Percentiles rank a stretch among this genome's conserved stretches.
Conservation (phyloP, 2,888 invertebrate species). For the Mesorhabditis belari region DNA sequence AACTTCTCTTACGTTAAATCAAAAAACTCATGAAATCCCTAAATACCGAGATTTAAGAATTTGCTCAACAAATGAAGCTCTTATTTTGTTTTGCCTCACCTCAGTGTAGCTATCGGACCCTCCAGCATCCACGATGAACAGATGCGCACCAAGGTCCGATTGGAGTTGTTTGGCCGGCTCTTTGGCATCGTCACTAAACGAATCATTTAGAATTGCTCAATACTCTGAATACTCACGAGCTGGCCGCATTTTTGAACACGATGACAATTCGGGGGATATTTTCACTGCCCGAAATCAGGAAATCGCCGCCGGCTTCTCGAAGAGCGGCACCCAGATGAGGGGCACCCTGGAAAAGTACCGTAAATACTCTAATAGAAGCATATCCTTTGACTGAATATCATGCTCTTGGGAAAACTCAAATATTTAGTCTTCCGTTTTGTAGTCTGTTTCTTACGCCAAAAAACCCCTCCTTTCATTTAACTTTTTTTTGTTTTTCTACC, state of each 20-base stretch:
- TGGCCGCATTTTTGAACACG: constrained; percentile 46
- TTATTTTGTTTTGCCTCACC: too few relatives aligned
- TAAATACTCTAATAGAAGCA: not conserved
- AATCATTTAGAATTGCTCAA: not conserved
- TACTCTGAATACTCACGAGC: constrained; percentile 22
- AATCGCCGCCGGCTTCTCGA: constrained; percentile 43
- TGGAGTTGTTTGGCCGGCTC: constrained; percentile 26
- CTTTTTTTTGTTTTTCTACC: too few relatives aligned
- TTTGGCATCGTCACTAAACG: constrained; percentile 33
- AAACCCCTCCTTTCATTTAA: too few relatives aligned
- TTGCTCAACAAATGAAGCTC: too few relatives aligned
- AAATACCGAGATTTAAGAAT: not conserved
- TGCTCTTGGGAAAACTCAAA: too few relatives aligned
- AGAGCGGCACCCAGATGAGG: constrained; percentile 44
- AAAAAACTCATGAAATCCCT: too few relatives aligned
- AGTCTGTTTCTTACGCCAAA: too few relatives aligned
- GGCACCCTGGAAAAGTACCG: too few relatives aligned
- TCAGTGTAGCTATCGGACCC: constrained; percentile 19
- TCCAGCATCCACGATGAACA: constrained; percentile 47
- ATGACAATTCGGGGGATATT: constrained; percentile 40
- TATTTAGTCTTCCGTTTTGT: too few relatives aligned
- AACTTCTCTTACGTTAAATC: too few relatives aligned
- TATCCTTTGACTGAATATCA: too few relatives aligned
- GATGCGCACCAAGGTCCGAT: constrained; percentile 28
- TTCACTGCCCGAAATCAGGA: constrained; percentile 36